Conservation (phyloP, 2,113 vertebrate species). For the Heterotilapia buettikoferi region DNA sequence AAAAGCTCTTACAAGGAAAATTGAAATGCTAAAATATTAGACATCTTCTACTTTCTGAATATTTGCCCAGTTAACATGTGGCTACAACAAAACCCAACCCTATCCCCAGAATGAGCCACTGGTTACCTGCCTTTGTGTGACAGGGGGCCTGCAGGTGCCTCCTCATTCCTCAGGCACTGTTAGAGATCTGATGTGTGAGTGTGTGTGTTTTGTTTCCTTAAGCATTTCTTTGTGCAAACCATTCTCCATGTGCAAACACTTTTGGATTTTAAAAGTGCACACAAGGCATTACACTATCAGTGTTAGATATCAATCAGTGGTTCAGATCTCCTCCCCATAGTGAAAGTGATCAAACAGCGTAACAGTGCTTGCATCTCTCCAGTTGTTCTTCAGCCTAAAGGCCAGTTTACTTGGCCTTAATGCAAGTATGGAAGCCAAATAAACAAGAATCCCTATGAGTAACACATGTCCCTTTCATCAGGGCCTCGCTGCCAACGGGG, state of each 20-base stretch:
- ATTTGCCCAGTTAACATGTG: not conserved
- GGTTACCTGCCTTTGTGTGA: not conserved
- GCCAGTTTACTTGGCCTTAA: slow-evolving; percentile 33
- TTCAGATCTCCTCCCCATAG: not conserved
- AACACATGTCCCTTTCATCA: slow-evolving; percentile 74
- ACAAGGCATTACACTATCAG: not conserved
- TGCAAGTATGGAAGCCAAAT: slow-evolving; percentile 64
- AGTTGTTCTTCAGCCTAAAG: not conserved
- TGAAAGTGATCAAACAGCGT: not conserved
- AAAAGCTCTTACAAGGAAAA: not conserved
- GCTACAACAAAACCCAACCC: not conserved
- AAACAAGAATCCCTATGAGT: slow-evolving; percentile 57
- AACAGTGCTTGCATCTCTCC: not conserved
- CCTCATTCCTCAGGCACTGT: not conserved
- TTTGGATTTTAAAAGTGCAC: not conserved
- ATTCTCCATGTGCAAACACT: not conserved
- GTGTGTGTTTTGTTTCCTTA: not conserved
- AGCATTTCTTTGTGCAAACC: not conserved
- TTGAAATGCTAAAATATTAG: not conserved
- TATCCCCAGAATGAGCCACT: not conserved
- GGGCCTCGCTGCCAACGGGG: slow-evolving; percentile 50
- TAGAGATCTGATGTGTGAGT: not conserved
- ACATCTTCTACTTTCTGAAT: not conserved
- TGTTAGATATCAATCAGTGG: not conserved
- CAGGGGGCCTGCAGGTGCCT: not conserved